phyloP scores from a whole-genome alignment of 2,797 vertebrate species.

The Anas georgica region DNA sequence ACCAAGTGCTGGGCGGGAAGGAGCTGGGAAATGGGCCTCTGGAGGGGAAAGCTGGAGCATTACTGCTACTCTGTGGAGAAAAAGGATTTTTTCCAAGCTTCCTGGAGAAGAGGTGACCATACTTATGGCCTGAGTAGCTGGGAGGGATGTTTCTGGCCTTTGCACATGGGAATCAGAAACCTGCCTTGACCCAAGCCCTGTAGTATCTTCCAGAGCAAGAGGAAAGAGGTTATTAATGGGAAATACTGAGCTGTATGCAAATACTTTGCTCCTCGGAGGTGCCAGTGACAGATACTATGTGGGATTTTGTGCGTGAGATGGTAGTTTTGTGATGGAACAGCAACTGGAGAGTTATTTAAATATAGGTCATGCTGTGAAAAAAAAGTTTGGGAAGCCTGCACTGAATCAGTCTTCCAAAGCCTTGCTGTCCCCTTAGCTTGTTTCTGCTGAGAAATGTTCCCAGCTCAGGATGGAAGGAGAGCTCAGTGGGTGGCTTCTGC shows the following conservation, averaged over 20 bases:
- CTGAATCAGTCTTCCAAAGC: neutral
- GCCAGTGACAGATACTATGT: conserved; percentile 43
- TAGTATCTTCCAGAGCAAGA: neutral
- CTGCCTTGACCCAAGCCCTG: neutral
- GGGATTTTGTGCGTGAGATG: conserved; percentile 34
- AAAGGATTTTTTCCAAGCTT: neutral
- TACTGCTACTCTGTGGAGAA: neutral
- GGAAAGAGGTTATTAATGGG: conserved; percentile 8
- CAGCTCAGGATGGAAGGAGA: neutral
- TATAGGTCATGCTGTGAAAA: neutral
- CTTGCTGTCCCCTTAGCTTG: neutral
- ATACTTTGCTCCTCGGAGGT: conserved; percentile 33
- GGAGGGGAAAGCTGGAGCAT: neutral
- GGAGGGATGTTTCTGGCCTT: neutral
- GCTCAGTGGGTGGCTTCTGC: neutral
- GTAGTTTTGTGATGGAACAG: neutral
- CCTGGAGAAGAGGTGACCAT: neutral
- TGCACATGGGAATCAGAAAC: neutral
- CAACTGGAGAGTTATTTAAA: neutral
- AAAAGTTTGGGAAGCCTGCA: neutral
- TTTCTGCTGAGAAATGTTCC: neutral
- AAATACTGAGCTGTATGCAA: conserved; percentile 6
- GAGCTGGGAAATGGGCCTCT: neutral
- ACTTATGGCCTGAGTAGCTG: neutral
- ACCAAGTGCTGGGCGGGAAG: neutral